Evolutionary conservation across 1,140 invertebrate species (phyloP), one percentile per base, ranked within the genome.

Genomic region (Mylabris phalerata): DNA sequence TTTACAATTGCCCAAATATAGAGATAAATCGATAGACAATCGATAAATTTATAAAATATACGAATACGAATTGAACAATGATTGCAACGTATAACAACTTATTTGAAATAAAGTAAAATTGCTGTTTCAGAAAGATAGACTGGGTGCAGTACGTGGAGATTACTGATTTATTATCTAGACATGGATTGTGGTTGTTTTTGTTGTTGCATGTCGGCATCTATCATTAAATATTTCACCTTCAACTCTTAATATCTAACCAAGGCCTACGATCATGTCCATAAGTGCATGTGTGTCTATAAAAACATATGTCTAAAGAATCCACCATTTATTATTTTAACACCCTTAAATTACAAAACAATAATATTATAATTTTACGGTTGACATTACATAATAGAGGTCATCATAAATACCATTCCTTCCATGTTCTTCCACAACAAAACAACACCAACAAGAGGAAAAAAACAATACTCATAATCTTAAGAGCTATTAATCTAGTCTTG

Each of bases 151-250:
- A 54, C 51, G 45, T 54, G 51, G 51, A 54, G 45, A 54, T 54
- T 54, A 54, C 51, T 54, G 51, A 54, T 54, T 54, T 54, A 54
- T 54, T 54, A 54, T 54, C 51, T 46, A 54, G 51, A 54, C 51
- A 54, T 54, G 41, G 32, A 7, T 32, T 32, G 32, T 32, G 4
- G 32, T 32, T 45, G 32, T 32, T 32, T 1, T 32, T 45, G 51
- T 54, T 54, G 51, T 41, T 54, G 51, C 51, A 54, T 54, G 51
- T 45, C 46, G 51, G 51, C 46, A 54, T 45, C 51, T 54, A 54
- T 54, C 51, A 54, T 54, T 54, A 54, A 54, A 54, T 54, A n/a
- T 32, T 32, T 45, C 51, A 44, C 39, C 51, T 54, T 54, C 46
- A 45, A 50, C 48, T 50, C 48, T 50, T 50, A 54, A 41, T 25